phyloP scores from a whole-genome alignment of 2,888 invertebrate species.

The Globia sparganii region DNA sequence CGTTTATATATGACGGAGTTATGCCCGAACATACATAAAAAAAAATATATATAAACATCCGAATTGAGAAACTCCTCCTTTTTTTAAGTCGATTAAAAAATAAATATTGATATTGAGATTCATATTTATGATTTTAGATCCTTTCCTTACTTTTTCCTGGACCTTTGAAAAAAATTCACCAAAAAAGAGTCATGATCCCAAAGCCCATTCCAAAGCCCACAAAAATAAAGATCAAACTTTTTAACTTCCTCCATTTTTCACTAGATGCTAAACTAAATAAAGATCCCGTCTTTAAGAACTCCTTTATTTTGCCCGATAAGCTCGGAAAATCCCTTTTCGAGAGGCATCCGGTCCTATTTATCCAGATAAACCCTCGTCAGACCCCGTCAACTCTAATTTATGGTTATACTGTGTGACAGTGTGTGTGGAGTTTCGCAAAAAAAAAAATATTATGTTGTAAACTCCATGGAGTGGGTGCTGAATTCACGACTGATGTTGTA shows the following conservation, averaged over 20 bases:
- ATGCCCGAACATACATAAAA: too few species aligned
- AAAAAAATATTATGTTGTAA: conserved; percentile 31
- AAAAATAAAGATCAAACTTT: not conserved
- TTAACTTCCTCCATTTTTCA: not conserved
- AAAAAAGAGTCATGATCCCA: not conserved
- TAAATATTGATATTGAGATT: too few species aligned
- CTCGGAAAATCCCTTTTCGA: conserved; percentile 37
- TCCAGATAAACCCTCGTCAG: conserved; percentile 54
- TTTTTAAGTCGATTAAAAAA: too few species aligned
- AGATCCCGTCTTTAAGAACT: not conserved
- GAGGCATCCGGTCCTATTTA: conserved; percentile 31
- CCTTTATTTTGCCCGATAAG: conserved; percentile 21
- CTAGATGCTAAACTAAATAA: conserved; percentile 21
- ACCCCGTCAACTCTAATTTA: conserved; percentile 28
- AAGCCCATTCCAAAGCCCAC: not conserved
- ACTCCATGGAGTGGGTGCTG: not conserved
- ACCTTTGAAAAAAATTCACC: not conserved
- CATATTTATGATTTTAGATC: too few species aligned
- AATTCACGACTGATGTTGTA: conserved; percentile 7
- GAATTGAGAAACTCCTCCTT: too few species aligned
- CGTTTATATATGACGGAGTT: too few species aligned
- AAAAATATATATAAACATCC: too few species aligned
- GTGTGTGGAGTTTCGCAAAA: too few species aligned
- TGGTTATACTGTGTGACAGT: conserved; percentile 39
- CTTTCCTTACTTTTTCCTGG: too few species aligned